Conservation (phyloP, 2,113 vertebrate species). For the Laticauda laticaudata region DNA sequence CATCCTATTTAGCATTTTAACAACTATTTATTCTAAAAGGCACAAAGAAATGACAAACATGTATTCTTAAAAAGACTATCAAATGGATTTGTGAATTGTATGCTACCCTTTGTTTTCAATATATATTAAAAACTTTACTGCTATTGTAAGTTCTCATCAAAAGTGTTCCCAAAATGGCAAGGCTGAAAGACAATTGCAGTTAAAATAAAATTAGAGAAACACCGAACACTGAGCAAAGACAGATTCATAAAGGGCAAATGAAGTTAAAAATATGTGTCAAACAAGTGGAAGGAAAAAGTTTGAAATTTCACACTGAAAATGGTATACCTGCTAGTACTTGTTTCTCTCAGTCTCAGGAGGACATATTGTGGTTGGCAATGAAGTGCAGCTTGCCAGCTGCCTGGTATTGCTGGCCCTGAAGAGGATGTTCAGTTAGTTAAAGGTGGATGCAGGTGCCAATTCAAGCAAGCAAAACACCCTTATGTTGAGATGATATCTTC, state of each 20-base stretch:
- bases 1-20: background rate
- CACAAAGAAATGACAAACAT: background rate
- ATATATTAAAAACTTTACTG: background rate
- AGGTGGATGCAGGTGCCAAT: background rate
- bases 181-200: background rate
- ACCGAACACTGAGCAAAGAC: background rate
- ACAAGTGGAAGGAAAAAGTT: background rate
- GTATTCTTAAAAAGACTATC: background rate
- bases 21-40: background rate
- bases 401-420: background rate
- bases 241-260: background rate
- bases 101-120: background rate
- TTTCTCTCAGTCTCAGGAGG: background rate
- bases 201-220: background rate
- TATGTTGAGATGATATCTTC: background rate
- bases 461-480: background rate
- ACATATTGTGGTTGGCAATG: background rate
- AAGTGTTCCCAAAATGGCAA: background rate
- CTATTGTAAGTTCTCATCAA: background rate
- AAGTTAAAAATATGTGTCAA: background rate
- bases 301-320: background rate
- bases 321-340: background rate
- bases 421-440: background rate
- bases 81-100: background rate
- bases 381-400: background rate